Evolutionary conservation across 2,888 invertebrate genomes (phyloP).

Genomic region (Cryptophagus acutangulus): DNA sequence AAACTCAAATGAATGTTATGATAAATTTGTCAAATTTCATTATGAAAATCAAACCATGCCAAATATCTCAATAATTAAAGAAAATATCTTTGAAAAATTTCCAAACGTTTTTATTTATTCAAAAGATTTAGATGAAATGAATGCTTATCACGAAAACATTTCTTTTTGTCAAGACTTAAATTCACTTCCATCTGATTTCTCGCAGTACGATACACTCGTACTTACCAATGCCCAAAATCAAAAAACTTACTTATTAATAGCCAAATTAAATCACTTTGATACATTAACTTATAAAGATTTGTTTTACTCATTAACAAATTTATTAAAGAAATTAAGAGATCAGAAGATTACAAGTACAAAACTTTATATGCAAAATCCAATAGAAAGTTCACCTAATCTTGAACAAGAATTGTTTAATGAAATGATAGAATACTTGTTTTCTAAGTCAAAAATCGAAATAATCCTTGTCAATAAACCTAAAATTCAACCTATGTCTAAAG

Average conservation of each 20-base stretch:
- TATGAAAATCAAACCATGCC: conserved; percentile 13
- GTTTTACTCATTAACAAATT: conserved; percentile 2
- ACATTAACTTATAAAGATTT: neutral
- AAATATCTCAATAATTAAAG: conserved; percentile 13
- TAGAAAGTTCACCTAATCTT: conserved; percentile 4
- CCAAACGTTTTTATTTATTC: conserved; percentile 15
- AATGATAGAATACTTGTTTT: conserved; percentile 7
- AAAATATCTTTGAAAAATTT: conserved; percentile 14
- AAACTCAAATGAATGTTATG: conserved; percentile 6
- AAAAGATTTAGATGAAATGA: conserved; percentile 18
- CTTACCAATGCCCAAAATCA: conserved; percentile 2
- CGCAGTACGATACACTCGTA: neutral
- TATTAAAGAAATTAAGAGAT: conserved; percentile 11
- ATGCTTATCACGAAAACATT: conserved; percentile 13
- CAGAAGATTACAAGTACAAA: too few relatives aligned
- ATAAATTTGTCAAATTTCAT: conserved; percentile 17
- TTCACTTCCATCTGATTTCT: neutral
- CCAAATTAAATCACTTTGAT: conserved; percentile 6
- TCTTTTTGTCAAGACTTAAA: conserved; percentile 11
- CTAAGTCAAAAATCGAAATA: conserved; percentile 2
- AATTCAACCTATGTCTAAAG: conserved; percentile 6
- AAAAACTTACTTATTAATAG: neutral
- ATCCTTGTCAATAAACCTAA: conserved; percentile 2
- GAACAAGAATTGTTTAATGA: conserved; percentile 10
- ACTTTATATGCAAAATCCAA: conserved; percentile 18